Evolutionary conservation across 2,888 invertebrate species (phyloP).

Genomic region (Protula sp.): DNA sequence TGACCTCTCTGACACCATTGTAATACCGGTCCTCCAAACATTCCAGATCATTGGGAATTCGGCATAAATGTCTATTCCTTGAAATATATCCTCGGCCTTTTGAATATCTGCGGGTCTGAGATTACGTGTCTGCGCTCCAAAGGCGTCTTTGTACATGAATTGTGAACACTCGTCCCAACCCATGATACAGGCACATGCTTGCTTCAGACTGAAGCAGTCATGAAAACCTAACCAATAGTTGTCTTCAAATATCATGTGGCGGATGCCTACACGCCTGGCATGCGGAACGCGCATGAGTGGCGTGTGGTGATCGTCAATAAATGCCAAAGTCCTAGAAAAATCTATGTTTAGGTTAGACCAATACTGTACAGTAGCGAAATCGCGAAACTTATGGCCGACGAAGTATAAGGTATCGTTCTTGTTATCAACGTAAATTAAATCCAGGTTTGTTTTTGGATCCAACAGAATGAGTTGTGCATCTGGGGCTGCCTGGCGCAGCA

Average conservation of each 20-base stretch:
- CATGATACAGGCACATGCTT: background rate
- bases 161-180: background rate
- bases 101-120: background rate
- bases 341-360: background rate
- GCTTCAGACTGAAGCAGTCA: background rate
- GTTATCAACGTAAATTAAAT: background rate
- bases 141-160: background rate
- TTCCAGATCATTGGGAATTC: background rate
- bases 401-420: background rate
- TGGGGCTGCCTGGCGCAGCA: background rate
- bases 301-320: background rate
- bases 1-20: background rate
- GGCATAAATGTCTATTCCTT: background rate
- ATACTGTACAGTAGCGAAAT: background rate
- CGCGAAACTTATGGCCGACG: background rate
- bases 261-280: background rate
- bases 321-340: background rate
- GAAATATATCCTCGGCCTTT: background rate
- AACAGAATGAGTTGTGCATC: background rate
- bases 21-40: background rate
- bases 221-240: background rate
- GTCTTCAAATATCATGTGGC: background rate
- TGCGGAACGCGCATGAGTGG: background rate
- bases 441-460: background rate
- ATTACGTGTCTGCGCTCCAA: background rate